phyloP scores from a whole-genome alignment of 1,140 invertebrate species.

The Drosophila rhopaloa region DNA sequence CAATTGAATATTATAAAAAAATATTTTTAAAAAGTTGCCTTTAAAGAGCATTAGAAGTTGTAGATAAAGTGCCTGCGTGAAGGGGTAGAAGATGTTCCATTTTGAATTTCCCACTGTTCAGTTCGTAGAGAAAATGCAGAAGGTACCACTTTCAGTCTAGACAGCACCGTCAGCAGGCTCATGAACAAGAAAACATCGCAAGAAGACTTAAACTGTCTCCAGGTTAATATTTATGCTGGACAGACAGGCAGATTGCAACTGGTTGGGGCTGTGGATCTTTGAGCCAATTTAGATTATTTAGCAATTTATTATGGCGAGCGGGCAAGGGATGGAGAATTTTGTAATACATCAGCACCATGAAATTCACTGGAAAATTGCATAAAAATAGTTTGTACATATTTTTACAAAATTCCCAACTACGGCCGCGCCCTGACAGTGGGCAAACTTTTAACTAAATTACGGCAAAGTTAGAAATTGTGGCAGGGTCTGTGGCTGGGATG shows the following conservation, averaged over 20 bases:
- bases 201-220: conserved; percentile 20
- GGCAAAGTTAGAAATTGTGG: conserved; percentile 37
- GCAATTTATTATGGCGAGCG: conserved; percentile 50
- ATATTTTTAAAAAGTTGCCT: no score
- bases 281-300: conserved; percentile 62
- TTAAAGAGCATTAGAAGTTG: no score
- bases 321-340: conserved; percentile 21
- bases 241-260: conserved; percentile 34
- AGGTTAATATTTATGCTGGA: conserved; percentile 48
- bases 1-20: no score
- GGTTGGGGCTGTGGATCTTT: conserved; percentile 17
- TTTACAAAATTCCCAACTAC: conserved; percentile 19
- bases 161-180: conserved; percentile 27
- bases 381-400: conserved; percentile 48
- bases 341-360: conserved; percentile 36
- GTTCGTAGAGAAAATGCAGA: conserved; percentile 41
- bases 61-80: not conserved
- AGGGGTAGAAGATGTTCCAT: not conserved
- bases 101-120: not conserved
- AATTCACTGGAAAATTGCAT: conserved; percentile 60
- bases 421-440: conserved; percentile 8
- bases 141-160: conserved; percentile 37
- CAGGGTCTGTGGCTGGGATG: conserved; percentile 6
- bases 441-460: conserved; percentile 59
- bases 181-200: conserved; percentile 5